Evolutionary conservation across 2,888 invertebrate species (phyloP).

Genomic region (Drosophila ezoana): DNA sequence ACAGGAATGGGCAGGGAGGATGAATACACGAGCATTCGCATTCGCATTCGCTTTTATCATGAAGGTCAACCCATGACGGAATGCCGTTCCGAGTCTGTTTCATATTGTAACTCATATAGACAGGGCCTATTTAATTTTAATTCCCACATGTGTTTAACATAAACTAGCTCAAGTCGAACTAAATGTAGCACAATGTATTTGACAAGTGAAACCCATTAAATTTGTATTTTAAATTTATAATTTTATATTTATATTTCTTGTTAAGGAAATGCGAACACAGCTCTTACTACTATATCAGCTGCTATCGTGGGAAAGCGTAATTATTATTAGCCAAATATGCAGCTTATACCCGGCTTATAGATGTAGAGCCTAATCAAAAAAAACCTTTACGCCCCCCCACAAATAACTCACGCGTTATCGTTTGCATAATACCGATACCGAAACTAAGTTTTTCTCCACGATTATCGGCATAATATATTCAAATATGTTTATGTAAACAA

Average conservation of each 20-base stretch:
- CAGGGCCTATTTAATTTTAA: not conserved
- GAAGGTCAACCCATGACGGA: constrained; percentile 35
- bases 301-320: constrained; percentile 62
- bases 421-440: constrained; percentile 44
- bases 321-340: constrained; percentile 41
- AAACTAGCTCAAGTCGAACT: not conserved
- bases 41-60: constrained; percentile 13
- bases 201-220: not conserved
- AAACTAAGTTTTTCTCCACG: constrained; percentile 50
- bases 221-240: not conserved
- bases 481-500: constrained; percentile 62
- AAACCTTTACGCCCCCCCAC: constrained; percentile 56
- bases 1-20: constrained; percentile 20
- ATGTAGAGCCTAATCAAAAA: constrained; percentile 38
- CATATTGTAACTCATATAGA: not conserved
- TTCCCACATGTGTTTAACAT: constrained; percentile 12
- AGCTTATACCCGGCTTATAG: constrained; percentile 23
- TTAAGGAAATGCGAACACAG: too few species aligned
- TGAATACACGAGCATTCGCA: not conserved
- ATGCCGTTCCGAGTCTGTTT: constrained; percentile 4
- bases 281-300: too few species aligned
- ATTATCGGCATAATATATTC: constrained; percentile 65
- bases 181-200: constrained; percentile 7
- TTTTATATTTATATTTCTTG: not conserved
- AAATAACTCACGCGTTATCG: constrained; percentile 49